Evolutionary conservation across 2,888 invertebrate species (phyloP).

Genomic region (Ectobius pallidus): DNA sequence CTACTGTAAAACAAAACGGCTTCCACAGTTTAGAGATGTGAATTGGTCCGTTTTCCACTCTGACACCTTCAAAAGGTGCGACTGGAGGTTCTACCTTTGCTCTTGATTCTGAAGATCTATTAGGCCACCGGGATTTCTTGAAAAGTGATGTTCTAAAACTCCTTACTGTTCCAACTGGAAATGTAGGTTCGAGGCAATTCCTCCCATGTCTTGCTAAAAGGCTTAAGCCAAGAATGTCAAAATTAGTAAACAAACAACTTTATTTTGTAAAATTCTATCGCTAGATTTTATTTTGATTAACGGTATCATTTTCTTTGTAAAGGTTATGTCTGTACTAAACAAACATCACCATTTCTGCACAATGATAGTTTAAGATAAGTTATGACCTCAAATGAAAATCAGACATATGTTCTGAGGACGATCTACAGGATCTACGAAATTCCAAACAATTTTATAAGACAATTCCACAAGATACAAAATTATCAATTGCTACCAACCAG

Average conservation of each 20-base stretch:
- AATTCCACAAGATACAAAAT: background rate
- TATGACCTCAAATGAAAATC: too few relatives aligned
- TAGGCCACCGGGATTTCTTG: background rate
- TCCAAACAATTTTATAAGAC: too few relatives aligned
- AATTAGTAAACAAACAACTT: too few relatives aligned
- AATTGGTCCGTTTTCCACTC: constrained; percentile 52
- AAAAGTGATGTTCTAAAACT: background rate
- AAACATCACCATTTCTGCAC: too few relatives aligned
- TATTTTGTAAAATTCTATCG: too few relatives aligned
- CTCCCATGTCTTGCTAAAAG: background rate
- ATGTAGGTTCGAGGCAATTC: background rate
- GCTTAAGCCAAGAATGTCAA: background rate
- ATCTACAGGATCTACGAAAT: too few relatives aligned
- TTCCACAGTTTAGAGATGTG: constrained; percentile 60
- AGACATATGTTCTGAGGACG: too few relatives aligned
- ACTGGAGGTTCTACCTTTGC: background rate
- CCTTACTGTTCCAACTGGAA: background rate
- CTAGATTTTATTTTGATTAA: too few relatives aligned
- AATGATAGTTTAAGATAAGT: too few relatives aligned
- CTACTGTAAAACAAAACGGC: constrained; percentile 68
- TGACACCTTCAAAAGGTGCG: background rate
- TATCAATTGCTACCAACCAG: background rate
- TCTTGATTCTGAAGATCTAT: background rate
- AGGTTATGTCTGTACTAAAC: too few relatives aligned
- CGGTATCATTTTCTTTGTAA: too few relatives aligned